Percentiles rank a stretch among this genome's conserved stretches.
These are phyloP conservation scores for Melopsittacus undulatus DNA, from an alignment of 2,797 vertebrate species.

Conservation along the genomic window DNA sequence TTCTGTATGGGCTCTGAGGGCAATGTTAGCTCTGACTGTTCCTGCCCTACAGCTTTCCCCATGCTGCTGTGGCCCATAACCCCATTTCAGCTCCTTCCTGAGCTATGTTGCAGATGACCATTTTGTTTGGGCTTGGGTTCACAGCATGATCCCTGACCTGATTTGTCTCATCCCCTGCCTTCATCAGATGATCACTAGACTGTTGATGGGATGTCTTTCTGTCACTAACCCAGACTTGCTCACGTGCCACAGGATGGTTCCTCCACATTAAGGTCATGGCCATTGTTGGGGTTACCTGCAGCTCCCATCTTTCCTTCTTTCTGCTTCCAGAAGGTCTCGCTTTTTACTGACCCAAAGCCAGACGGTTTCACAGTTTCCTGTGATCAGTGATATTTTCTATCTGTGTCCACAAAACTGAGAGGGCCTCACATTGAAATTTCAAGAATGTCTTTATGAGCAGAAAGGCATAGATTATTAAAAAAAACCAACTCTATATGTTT, in stretches of 20 bases:
- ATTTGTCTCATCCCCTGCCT: neutral
- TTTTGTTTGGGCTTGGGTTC: neutral
- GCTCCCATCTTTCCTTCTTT: neutral
- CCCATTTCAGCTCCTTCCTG: neutral
- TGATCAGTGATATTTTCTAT: neutral
- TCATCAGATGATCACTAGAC: neutral
- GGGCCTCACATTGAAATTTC: accelerated
- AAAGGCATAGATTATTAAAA: neutral
- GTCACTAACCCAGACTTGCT: neutral
- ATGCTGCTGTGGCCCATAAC: neutral
- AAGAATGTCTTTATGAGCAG: accelerated
- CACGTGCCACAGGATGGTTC: neutral
- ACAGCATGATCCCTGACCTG: neutral
- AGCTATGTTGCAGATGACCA: neutral
- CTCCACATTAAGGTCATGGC: neutral
- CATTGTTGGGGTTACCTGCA: neutral
- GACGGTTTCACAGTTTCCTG: neutral
- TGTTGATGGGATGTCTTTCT: accelerated
- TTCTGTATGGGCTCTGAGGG: neutral
- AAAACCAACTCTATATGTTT: neutral
- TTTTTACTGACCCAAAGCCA: neutral
- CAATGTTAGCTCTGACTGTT: neutral
- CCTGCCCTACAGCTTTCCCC: neutral
- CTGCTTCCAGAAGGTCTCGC: neutral
- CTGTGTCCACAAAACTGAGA: neutral